Base-by-base conservation (phyloP, 2,797 vertebrate species). In the Cossypha caffra region DNA sequence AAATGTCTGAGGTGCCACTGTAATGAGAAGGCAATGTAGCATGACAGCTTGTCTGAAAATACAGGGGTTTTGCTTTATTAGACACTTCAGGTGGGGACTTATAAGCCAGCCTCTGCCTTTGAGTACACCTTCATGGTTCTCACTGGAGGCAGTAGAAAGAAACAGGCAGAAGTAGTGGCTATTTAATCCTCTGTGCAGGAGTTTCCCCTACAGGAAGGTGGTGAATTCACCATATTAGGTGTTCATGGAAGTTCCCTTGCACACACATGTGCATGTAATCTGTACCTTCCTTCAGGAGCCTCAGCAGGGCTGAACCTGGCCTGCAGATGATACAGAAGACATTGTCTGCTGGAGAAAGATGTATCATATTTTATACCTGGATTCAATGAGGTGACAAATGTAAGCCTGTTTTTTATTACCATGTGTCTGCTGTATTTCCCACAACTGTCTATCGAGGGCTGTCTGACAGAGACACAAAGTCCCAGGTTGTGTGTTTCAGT, bases 311-410 rank as follows among this genome's bases (percentile, higher is more conserved):
- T 69, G 67, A 85, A 67, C 54, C 72, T 73, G 71, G 5, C 37
- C 52, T 3, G 2, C 7, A 57, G 64, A 20, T 82, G 40, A 59
- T 42, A 35, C 0, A 6, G 68, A 79, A 90, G 72, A 63, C 43
- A 5, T 29, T 67, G 59, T 58, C 85, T 91, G 19, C 52, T 57
- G 64, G 16, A 92, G 79, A 79, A 71, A 79, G 81, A 52, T 71
- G 29, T 43, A 29, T 83, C 57, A 50, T 88, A 64, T 86, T 90
- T 96, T 90, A 42, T 71, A 50, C 25, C 47, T 86, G 55, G 26
- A 88, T 86, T 93, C 89, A 93, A 21, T 54, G 87, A 71, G 35
- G 45, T 93, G 82, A 94, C 87, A 93, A 91, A 93, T 86, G 61
- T 38, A 79, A 95, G 52, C 68, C 54, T 74, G 43, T 50, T 74